Evolutionary conservation across 1,140 invertebrate genomes (phyloP).

Genomic region (Pseudomyrmex concolor): DNA sequence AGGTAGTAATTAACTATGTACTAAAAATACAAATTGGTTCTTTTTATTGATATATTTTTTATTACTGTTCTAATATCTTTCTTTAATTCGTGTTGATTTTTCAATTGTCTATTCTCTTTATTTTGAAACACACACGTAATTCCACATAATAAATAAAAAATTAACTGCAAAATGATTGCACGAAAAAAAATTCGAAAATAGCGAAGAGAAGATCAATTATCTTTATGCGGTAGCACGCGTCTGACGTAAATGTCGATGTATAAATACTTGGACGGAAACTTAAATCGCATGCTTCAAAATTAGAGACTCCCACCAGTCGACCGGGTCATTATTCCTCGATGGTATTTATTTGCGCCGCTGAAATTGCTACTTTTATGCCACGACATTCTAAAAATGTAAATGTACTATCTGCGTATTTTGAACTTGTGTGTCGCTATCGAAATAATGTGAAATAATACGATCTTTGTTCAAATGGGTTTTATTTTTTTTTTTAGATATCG

Average conservation of each 20-base stretch:
- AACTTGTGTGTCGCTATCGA: background rate
- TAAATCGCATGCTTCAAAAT: constrained; percentile 44
- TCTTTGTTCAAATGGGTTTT: background rate
- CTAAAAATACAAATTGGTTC: background rate
- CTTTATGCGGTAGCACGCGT: background rate
- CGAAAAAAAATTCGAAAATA: constrained; percentile 10
- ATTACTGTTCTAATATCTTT: no score
- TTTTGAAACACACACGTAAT: no score
- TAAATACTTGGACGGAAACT: constrained; percentile 39
- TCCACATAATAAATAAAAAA: background rate
- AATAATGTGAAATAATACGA: background rate
- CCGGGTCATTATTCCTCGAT: constrained; percentile 18
- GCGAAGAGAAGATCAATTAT: constrained; percentile 28
- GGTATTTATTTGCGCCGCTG: constrained; percentile 6
- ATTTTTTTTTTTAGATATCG: background rate
- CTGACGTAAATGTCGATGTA: constrained; percentile 45
- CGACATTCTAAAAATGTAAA: background rate
- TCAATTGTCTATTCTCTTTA: background rate
- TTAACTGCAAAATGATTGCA: background rate
- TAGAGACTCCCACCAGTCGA: constrained; percentile 16
- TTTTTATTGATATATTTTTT: background rate
- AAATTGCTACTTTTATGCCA: constrained; percentile 10
- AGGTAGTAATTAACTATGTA: background rate
- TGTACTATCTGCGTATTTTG: no score
- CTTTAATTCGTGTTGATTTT: no score